phyloP scores from a whole-genome alignment of 2,888 invertebrate species.

The Didymodactylos carnosus region DNA sequence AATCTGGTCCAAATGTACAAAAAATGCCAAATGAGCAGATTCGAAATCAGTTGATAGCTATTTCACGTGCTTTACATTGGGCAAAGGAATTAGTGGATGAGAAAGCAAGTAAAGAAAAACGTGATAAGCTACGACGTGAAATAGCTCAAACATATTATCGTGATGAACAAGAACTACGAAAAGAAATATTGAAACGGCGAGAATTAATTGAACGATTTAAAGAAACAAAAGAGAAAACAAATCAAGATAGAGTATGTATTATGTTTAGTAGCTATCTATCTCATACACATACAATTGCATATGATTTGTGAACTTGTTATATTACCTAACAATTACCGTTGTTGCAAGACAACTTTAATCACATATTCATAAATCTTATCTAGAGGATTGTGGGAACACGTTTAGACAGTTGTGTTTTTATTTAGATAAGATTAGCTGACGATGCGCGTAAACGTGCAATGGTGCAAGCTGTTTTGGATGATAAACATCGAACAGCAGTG shows the following conservation, averaged over 20 bases:
- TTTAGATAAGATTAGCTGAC: neutral
- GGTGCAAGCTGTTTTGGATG: neutral
- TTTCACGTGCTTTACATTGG: neutral
- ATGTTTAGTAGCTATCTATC: too few species aligned
- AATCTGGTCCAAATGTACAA: conserved; percentile 5
- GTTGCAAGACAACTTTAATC: too few species aligned
- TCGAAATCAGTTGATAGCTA: conserved; percentile 8
- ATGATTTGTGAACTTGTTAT: too few species aligned
- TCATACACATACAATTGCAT: too few species aligned
- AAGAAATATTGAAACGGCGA: neutral
- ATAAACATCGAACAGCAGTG: neutral
- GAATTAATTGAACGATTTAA: neutral
- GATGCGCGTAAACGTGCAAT: neutral
- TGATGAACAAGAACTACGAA: neutral
- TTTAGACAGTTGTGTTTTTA: neutral
- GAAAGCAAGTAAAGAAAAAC: neutral
- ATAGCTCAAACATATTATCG: neutral
- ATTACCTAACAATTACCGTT: too few species aligned
- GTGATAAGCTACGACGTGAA: neutral
- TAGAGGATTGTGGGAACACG: too few species aligned
- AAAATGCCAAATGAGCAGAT: conserved; percentile 13
- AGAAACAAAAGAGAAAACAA: neutral
- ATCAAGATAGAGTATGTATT: neutral
- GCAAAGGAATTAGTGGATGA: neutral
- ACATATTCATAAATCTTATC: too few species aligned